Conservation (phyloP, 2,113 vertebrate genomes). For the Sinocyclocheilus anshuiensis region DNA sequence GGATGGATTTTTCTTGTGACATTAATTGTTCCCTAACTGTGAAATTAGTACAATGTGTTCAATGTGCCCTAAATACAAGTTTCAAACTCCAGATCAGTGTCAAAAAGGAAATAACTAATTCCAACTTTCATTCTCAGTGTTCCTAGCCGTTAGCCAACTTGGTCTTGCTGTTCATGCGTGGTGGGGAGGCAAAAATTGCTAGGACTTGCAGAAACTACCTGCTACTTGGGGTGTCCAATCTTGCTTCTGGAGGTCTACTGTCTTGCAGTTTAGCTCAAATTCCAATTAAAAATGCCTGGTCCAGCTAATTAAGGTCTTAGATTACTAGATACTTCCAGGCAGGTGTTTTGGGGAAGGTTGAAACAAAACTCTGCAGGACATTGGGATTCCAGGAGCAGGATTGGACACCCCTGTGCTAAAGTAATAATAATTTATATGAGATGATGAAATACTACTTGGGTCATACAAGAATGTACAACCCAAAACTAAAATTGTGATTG, state of each 20-base stretch:
- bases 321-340: background rate
- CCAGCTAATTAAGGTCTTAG: background rate
- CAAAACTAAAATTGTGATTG: background rate
- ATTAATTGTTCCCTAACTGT: background rate
- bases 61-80: slow-evolving; percentile 24
- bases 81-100: background rate
- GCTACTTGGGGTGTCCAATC: background rate
- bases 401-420: background rate
- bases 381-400: background rate
- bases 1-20: background rate
- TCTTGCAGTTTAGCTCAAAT: background rate
- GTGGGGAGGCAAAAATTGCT: background rate
- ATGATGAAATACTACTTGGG: background rate
- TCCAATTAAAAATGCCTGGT: background rate
- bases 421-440: background rate
- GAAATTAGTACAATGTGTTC: background rate
- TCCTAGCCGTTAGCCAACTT: background rate
- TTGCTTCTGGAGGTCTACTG: background rate
- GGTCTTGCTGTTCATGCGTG: background rate
- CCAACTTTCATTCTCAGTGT: background rate
- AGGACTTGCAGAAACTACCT: background rate
- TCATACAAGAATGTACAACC: background rate
- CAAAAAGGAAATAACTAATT: background rate
- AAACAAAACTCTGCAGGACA: background rate
- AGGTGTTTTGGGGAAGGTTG: background rate